Percentiles rank a stretch among this genome's conserved stretches.
These are phyloP conservation scores for Champsocephalus esox DNA, from an alignment of 2,797 vertebrate genomes.

Conservation along the genomic window DNA sequence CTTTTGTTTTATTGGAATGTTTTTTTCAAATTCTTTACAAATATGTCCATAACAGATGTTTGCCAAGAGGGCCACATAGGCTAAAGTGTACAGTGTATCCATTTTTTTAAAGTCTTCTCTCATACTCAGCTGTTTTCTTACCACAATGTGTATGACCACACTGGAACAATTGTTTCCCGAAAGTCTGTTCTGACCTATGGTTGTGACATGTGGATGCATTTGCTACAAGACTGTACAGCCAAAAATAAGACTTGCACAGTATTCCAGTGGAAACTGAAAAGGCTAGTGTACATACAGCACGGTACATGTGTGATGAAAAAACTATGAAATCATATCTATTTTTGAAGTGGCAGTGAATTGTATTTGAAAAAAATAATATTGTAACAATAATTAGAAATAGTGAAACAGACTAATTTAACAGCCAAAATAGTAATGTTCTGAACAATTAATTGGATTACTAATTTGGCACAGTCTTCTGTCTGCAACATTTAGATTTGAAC, in stretches of 20 bases:
- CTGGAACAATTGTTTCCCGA: constrained; percentile 29
- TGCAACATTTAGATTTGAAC: constrained; percentile 6
- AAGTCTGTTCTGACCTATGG: background rate
- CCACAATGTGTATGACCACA: constrained; percentile 31
- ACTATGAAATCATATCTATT: constrained; percentile 11
- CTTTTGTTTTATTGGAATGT: constrained; percentile 67
- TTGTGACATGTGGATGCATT: constrained; percentile 9
- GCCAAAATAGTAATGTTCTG: no score
- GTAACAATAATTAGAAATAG: constrained; percentile 34
- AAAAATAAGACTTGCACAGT: constrained; percentile 30
- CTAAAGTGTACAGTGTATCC: constrained; percentile 3
- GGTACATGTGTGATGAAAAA: constrained; percentile 11
- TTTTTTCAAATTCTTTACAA: constrained; percentile 51
- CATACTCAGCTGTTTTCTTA: constrained; percentile 4
- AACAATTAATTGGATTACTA: background rate
- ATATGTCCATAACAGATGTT: constrained; percentile 23
- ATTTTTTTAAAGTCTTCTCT: background rate
- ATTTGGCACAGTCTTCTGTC: constrained; percentile 17
- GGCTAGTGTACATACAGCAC: constrained; percentile 20
- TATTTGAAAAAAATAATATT: constrained; percentile 16
- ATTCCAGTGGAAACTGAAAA: constrained; percentile 21
- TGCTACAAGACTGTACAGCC: constrained; percentile 2
- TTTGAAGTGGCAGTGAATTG: constrained; percentile 26
- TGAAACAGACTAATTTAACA: constrained; percentile 3
- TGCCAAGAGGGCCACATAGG: constrained; percentile 21